Evolutionary conservation across 2,113 vertebrate genomes (phyloP).

Genomic region (Thermophis baileyi): DNA sequence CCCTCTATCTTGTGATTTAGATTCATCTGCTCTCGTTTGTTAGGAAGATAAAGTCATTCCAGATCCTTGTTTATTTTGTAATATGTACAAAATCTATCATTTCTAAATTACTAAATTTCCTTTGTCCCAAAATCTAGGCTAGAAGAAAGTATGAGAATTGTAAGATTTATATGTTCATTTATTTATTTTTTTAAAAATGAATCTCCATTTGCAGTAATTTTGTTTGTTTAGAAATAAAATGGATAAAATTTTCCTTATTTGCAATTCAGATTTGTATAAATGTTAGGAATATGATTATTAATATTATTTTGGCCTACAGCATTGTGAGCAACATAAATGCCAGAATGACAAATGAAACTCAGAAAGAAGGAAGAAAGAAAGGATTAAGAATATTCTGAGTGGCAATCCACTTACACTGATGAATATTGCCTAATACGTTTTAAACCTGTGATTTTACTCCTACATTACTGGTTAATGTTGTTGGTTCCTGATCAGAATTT

Average conservation of each 20-base stretch:
- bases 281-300: conserved; percentile 2
- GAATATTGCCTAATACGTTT: not conserved
- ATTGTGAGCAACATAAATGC: conserved; percentile 41
- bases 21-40: not conserved
- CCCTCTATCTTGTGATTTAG: not conserved
- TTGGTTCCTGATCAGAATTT: not conserved
- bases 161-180: not conserved
- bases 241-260: not conserved
- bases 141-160: not conserved
- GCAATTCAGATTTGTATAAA: not conserved
- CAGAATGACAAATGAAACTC: conserved; percentile 27
- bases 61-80: not conserved
- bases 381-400: not conserved
- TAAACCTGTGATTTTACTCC: not conserved
- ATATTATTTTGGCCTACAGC: conserved; percentile 24
- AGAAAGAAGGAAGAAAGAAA: not conserved
- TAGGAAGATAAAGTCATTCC: not conserved
- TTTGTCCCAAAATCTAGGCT: not conserved
- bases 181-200: not conserved
- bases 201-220: not conserved
- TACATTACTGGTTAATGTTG: not conserved
- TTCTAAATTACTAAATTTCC: not conserved
- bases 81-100: not conserved
- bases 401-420: not conserved
- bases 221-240: not conserved